Base-by-base conservation (phyloP, 2,888 invertebrate genomes). In the Trichopoda pennipes region DNA sequence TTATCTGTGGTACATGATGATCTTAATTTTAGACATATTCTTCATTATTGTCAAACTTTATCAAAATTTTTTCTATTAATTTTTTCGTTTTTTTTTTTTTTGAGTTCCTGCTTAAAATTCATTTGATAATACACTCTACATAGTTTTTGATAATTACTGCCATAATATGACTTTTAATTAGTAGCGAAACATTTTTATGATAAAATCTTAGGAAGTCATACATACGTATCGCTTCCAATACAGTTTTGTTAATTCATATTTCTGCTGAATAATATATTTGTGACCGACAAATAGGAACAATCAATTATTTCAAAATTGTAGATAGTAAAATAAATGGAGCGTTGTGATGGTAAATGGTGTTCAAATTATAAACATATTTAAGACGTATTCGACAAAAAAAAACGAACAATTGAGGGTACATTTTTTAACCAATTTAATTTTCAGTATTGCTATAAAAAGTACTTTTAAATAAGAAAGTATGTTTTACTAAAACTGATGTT, bases 101-200 rank as follows among this genome's bases (percentile, higher is more conserved):
- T 60, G 32, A 28, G 38, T 58, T 60, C 3, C 17, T 8, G 19
- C 12, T 66, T 51, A 42, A 28, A n/a, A 38, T 21, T 60, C 53
- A 38, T 55, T 61, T 42, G 63, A 28, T 72, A 58, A 49, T 12
- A 21, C n/a, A n/a, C n/a, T n/a, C n/a, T 72, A 53, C 28, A 28
- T 28, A 28, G 9, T 58, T 60, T 56, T 21, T 73, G 70, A 66
- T 68, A 81, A 81, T 76, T 76, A 64, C 76, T 55, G 16, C 14
- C 32, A 60, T 35, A 68, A 81, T 61, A 81, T 72, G 68, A 69
- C 77, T 81, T 81, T 81, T 77, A 77, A 77, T 81, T 76, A 69
- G 49, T 55, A 68, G 68, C 51, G 23, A 53, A 19, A 63, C 49
- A 72, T 2, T 63, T 61, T 61, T 68, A 66, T 63, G 61, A 61